These are phyloP conservation scores for Araneus ventricosus DNA, from an alignment of 1,140 invertebrate genomes.

Conservation along the genomic window DNA sequence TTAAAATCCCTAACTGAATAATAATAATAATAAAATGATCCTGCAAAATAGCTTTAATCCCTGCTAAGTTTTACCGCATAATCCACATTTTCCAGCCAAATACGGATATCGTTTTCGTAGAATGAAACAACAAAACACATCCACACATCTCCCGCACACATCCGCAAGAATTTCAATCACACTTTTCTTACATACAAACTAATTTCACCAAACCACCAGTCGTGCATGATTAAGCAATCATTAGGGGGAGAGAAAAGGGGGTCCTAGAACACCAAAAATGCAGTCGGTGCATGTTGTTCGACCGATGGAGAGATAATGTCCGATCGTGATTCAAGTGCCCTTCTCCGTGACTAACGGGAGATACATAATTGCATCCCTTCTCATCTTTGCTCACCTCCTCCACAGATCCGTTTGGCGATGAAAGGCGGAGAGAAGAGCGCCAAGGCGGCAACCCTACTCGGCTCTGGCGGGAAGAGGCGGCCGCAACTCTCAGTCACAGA, in stretches of 20 bases:
- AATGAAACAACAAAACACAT: too few relatives aligned
- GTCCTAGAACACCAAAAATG: background rate
- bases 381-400: slow-evolving; percentile 1
- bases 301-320: slow-evolving; percentile 56
- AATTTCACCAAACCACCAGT: background rate
- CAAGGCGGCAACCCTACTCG: slow-evolving; percentile 40
- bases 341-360: slow-evolving; percentile 48
- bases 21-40: too few relatives aligned
- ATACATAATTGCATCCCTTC: slow-evolving; percentile 39
- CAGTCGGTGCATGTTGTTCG: background rate
- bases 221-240: slow-evolving; percentile 49
- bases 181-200: background rate
- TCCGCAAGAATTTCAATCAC: background rate
- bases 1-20: too few relatives aligned
- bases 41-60: too few relatives aligned
- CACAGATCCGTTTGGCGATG: slow-evolving; percentile 60
- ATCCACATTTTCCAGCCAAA: too few relatives aligned
- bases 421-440: background rate
- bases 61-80: too few relatives aligned
- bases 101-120: too few relatives aligned
- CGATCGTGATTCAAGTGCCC: slow-evolving; percentile 49
- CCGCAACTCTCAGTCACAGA: slow-evolving; percentile 29
- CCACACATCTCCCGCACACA: too few relatives aligned
- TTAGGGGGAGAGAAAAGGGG: background rate
- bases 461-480: background rate